A percentile compares a stretch with the other conserved stretches of the same genome.
These are phyloP conservation scores for Vombatus ursinus DNA, from an alignment of 2,113 vertebrate genomes.

Conservation along the genomic window DNA sequence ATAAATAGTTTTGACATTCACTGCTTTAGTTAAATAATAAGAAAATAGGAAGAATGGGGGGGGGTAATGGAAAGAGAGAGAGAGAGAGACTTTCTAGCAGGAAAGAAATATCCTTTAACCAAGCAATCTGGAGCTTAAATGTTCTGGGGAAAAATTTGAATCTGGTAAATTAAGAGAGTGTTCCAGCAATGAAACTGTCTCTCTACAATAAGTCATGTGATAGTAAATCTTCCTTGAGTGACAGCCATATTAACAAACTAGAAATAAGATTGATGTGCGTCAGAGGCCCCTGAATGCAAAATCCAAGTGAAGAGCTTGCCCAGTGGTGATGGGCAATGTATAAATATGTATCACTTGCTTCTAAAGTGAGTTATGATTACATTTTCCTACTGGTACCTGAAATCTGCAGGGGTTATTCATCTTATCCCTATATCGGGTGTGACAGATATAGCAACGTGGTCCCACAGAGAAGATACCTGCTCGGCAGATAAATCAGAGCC, in stretches of 20 bases:
- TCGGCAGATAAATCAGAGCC: constrained; percentile 84
- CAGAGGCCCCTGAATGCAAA: constrained; percentile 68
- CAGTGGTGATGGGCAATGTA: constrained; percentile 74
- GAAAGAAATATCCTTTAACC: not conserved
- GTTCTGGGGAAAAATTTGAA: constrained; percentile 59
- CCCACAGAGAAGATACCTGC: constrained; percentile 66
- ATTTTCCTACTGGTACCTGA: constrained; percentile 84
- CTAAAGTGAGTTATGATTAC: constrained; percentile 86
- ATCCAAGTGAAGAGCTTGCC: constrained; percentile 79
- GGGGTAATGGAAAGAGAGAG: not conserved
- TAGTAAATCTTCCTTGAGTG: constrained; percentile 81
- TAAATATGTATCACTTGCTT: constrained; percentile 85
- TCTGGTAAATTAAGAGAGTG: constrained; percentile 75
- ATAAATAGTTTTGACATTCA: constrained; percentile 77
- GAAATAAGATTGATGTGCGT: constrained; percentile 82
- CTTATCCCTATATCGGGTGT: constrained; percentile 81
- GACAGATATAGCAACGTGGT: constrained; percentile 79
- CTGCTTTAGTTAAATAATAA: constrained; percentile 60
- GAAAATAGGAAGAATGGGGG: constrained; percentile 21
- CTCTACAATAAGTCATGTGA: constrained; percentile 78
- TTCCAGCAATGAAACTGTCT: constrained; percentile 75
- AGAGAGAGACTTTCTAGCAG: constrained; percentile 44
- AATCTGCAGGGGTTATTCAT: constrained; percentile 84
- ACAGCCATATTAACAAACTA: constrained; percentile 83
- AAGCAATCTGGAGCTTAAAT: constrained; percentile 35